Evolutionary conservation across 2,888 invertebrate genomes (phyloP), one percentile per base, ranked within the genome.

Genomic region (Epiblema foenella): DNA sequence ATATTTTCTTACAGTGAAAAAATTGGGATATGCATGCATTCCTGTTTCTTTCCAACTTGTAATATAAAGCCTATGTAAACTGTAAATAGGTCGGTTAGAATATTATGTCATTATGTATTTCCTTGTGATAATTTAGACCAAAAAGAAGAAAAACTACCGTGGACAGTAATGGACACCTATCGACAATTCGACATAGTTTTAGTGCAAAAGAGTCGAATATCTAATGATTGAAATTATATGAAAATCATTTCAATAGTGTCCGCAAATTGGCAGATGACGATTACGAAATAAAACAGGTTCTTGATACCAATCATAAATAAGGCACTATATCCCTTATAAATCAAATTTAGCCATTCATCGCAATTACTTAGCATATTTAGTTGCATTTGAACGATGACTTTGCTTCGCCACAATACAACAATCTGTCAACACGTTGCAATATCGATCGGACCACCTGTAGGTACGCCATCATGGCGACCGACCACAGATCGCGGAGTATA

Each of bases 361-460:
- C 20, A 54, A 49, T 70, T 70, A 70, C 70, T 52, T 54, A 20
- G 70, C 70, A 52, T 46, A n/a, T 58, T 69, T 58, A 64, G 15
- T 49, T 37, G 42, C 17, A 10, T 51, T 51, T 24, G 10, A 56
- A 49, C 9, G 17, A 65, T 70, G 70, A 70, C 59, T 65, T 29
- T 18, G 42, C 65, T 33, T 59, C n/a, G 18, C 17, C 20, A 49
- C 42, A 37, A 51, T 46, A 58, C 42, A 51, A 52, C 29, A 46
- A 65, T 65, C 65, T 66, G 70, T 70, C 65, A 66, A 70, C 70
- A 70, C 70, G 52, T 60, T 70, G 65, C 65, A 66, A 60, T 60
- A 54, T 70, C 46, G 52, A 46, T 49, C 39, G 42, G 29, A 65
- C 70, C 70, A 66, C 65, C 70, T 59, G 42, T n/a, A n/a, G n/a